phyloP scores from a whole-genome alignment of 2,113 vertebrate species.

The Alethe diademata region DNA sequence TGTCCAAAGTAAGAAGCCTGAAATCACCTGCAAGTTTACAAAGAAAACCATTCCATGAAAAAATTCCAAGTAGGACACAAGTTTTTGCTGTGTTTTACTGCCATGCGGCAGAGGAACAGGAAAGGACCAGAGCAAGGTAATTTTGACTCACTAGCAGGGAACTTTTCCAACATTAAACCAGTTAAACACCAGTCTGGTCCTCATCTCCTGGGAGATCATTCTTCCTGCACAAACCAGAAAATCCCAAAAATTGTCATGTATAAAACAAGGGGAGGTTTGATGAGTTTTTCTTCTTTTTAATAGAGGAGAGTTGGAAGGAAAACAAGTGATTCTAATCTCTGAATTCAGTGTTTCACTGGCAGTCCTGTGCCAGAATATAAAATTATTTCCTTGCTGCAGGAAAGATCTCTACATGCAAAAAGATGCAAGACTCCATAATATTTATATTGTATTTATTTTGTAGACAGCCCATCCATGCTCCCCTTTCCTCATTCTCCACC shows the following conservation, averaged over 20 bases:
- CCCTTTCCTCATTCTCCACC: background rate
- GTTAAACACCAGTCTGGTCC: background rate
- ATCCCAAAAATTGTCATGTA: background rate
- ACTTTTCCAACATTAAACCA: background rate
- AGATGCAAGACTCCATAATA: background rate
- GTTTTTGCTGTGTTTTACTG: background rate
- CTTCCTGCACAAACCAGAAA: background rate
- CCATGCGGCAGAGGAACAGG: background rate
- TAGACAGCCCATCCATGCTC: background rate
- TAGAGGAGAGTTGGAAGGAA: background rate
- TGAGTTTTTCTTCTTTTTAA: background rate
- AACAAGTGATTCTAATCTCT: background rate
- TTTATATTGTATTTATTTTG: background rate
- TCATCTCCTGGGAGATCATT: background rate
- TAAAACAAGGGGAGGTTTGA: background rate
- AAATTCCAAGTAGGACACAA: fast-evolving
- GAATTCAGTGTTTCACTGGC: background rate
- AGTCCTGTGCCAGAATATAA: background rate
- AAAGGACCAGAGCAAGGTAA: background rate
- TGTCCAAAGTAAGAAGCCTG: background rate
- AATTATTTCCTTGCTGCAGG: background rate
- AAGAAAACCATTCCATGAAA: background rate
- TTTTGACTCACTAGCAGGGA: background rate
- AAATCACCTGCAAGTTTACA: background rate
- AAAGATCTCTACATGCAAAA: background rate